Evolutionary conservation across 2,113 vertebrate species (phyloP).

Genomic region (Psilopogon haemacephalus): DNA sequence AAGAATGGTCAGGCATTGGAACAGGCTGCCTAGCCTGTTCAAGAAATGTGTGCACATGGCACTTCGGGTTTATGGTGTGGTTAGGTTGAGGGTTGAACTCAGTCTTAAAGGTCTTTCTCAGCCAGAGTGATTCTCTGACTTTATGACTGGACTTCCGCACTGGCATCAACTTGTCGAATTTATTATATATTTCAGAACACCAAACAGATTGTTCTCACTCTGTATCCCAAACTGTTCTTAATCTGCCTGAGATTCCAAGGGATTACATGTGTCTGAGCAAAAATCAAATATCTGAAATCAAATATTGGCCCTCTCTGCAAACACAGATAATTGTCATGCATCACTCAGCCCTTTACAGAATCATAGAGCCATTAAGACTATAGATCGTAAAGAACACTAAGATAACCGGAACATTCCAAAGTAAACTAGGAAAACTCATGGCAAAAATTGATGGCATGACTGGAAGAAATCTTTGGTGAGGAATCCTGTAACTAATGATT

Average conservation of each 20-base stretch:
- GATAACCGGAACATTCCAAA: neutral
- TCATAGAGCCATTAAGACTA: no score
- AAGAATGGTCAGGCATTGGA: no score
- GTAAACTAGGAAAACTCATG: neutral
- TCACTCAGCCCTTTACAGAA: neutral
- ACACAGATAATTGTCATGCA: neutral
- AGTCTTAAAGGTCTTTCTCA: no score
- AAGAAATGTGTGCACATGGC: no score
- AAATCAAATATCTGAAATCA: neutral
- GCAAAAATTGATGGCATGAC: neutral
- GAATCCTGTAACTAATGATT: neutral
- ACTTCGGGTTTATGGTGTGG: no score
- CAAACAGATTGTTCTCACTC: neutral
- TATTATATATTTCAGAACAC: neutral
- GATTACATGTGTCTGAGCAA: neutral
- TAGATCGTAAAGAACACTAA: no score
- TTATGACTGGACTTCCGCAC: neutral
- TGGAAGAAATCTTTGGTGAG: neutral
- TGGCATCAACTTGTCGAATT: neutral
- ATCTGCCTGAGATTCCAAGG: neutral
- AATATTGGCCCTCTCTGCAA: neutral
- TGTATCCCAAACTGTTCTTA: neutral
- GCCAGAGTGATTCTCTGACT: no score
- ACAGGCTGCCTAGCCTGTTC: no score
- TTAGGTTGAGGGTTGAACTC: no score